Evolutionary conservation across 2,113 vertebrate genomes (phyloP), one percentile per base, ranked within the genome.

Genomic region (Cyanocitta stelleri): DNA sequence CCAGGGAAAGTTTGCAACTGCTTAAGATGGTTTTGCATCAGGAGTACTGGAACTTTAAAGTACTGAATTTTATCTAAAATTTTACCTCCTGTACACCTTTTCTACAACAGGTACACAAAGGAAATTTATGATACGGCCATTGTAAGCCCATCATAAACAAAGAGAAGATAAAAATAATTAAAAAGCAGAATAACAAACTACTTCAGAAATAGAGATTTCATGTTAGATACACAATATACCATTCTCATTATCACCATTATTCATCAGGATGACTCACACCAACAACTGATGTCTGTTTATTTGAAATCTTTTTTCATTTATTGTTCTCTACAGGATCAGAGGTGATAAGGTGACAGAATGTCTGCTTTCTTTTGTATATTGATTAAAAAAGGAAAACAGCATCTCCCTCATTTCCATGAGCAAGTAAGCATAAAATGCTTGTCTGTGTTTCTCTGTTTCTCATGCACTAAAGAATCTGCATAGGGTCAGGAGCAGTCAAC

Each of bases 231-330:
- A 72, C 29, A 73, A 44, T 87, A 62, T 59, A 83, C 58, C 61
- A 26, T 80, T 77, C 72, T 86, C 68, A 80, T 95, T 86, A 95
- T 92, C 72, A 78, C 43, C 11, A 39, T 83, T 95, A 85, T 91
- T 86, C 82, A 59, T 87, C 77, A 80, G 81, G 21, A 51, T 95
- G 90, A 96, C 39, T 96, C 95, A 97, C 52, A 84, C 37, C 56
- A 93, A 72, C 71, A 96, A 58, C 56, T 88, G 68, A 95, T 93
- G 72, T 51, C 64, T 94, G 32, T 95, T 97, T 97, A 79, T 90
- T 81, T 68, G 30, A 77, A 97, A 89, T 96, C 59, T 85, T 94
- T 89, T 94, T 82, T 75, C 64, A 95, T 92, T 93, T 97, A 67
- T 71, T 95, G 67, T 86, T 88, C 59, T 71, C 48, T 63, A 37